These are phyloP conservation scores for Lydus trimaculatus DNA, from an alignment of 2,888 invertebrate genomes.

Conservation along the genomic window DNA sequence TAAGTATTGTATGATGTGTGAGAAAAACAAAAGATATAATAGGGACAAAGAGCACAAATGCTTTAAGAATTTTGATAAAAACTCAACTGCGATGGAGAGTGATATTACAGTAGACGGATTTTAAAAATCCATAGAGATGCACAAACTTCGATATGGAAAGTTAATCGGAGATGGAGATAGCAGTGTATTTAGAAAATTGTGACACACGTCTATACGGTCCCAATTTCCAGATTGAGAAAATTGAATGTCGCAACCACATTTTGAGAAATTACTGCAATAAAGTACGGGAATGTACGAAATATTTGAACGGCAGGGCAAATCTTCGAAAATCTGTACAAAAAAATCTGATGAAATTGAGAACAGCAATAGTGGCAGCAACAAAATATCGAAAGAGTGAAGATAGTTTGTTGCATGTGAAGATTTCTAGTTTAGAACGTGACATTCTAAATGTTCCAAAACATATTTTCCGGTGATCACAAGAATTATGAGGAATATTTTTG, in stretches of 20 bases:
- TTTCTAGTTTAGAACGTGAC: background rate
- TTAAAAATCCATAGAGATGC: slow-evolving; percentile 20
- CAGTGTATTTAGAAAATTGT: slow-evolving; percentile 26
- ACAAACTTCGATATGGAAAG: slow-evolving; percentile 26
- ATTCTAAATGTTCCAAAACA: background rate
- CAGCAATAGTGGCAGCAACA: background rate
- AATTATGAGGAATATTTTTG: slow-evolving; percentile 14
- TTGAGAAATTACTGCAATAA: slow-evolving; percentile 24
- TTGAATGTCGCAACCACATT: slow-evolving; percentile 31
- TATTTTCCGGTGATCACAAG: slow-evolving; percentile 3
- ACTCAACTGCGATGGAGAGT: slow-evolving; percentile 30
- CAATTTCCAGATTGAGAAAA: slow-evolving; percentile 22
- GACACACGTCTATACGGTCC: slow-evolving; percentile 23
- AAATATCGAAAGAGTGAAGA: background rate
- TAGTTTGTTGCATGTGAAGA: background rate
- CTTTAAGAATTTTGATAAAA: slow-evolving; percentile 32
- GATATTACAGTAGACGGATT: slow-evolving; percentile 32
- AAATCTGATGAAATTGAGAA: background rate
- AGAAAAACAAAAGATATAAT: slow-evolving; percentile 12
- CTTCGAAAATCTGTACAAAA: background rate
- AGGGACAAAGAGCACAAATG: slow-evolving; percentile 21
- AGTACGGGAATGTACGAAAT: slow-evolving; percentile 7
- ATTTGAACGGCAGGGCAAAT: no score
- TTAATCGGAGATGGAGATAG: slow-evolving; percentile 34
- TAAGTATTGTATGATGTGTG: slow-evolving; percentile 30